phyloP scores from a whole-genome alignment of 2,113 vertebrate genomes.

The Hyperoodon ampullatus region DNA sequence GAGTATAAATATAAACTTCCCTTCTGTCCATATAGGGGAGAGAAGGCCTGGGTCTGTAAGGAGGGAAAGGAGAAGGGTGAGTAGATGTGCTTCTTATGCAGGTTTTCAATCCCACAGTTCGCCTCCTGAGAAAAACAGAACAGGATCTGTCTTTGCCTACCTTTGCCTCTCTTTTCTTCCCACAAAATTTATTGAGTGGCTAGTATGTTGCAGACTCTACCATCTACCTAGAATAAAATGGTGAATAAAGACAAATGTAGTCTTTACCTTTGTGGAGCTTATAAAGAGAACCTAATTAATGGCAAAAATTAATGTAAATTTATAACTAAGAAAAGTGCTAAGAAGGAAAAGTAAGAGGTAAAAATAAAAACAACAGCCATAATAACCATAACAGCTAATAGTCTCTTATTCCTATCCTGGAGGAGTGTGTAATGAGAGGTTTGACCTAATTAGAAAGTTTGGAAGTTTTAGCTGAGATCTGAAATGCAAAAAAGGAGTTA shows the following conservation, averaged over 20 bases:
- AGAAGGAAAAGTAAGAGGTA: neutral
- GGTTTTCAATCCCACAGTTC: neutral
- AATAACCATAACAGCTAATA: neutral
- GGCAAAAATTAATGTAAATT: neutral
- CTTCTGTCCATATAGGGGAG: neutral
- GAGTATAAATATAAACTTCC: neutral
- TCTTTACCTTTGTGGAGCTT: neutral
- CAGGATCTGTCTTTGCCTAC: neutral
- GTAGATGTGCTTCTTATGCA: neutral
- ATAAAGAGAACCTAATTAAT: neutral
- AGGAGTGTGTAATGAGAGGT: neutral
- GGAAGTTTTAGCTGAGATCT: neutral
- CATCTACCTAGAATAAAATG: neutral
- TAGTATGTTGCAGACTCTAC: neutral
- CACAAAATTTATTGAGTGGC: neutral
- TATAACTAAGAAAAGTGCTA: neutral
- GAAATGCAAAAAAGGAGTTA: neutral
- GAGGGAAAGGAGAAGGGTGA: neutral
- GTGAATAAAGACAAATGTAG: neutral
- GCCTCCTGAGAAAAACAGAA: neutral
- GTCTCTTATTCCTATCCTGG: neutral
- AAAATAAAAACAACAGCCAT: slow-evolving; percentile 18
- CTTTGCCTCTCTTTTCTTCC: neutral
- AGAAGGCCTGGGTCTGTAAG: neutral
- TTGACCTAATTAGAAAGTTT: neutral